phyloP scores from a whole-genome alignment of 2,113 vertebrate species.

The Xyliphius kryptos region DNA sequence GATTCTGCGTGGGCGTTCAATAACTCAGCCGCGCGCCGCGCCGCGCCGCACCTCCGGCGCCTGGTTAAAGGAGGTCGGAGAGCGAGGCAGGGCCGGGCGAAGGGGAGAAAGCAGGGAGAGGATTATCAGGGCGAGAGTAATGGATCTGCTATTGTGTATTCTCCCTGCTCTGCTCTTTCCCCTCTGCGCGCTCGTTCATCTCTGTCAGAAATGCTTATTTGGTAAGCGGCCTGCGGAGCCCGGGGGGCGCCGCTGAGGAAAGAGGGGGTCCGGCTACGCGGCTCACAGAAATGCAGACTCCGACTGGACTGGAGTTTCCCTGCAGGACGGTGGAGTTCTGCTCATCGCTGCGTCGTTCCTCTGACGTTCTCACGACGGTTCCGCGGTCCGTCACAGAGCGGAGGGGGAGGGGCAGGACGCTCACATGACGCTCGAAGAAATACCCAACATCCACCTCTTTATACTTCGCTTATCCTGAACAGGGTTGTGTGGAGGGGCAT shows the following conservation, averaged over 20 bases:
- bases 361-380: no score
- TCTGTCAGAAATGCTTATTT: slow-evolving; percentile 30
- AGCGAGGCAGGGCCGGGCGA: neutral
- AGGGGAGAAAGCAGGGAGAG: slow-evolving; percentile 2
- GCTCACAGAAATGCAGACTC: neutral
- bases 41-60: neutral
- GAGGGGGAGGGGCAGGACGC: no score
- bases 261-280: neutral
- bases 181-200: slow-evolving; percentile 20
- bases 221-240: neutral
- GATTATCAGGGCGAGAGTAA: slow-evolving; percentile 9
- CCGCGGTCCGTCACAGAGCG: no score
- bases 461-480: no score
- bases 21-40: slow-evolving; percentile 2
- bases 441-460: no score
- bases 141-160: slow-evolving; percentile 21
- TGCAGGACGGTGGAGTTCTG: no score
- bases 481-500: no score
- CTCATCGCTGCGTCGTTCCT: no score
- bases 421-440: no score
- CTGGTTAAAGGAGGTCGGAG: neutral
- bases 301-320: neutral
- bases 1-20: slow-evolving; percentile 16
- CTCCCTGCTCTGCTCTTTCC: slow-evolving; percentile 16
- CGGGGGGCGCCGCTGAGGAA: no score